phyloP scores from a whole-genome alignment of 1,140 invertebrate species.

The Mactra quadrangularis region DNA sequence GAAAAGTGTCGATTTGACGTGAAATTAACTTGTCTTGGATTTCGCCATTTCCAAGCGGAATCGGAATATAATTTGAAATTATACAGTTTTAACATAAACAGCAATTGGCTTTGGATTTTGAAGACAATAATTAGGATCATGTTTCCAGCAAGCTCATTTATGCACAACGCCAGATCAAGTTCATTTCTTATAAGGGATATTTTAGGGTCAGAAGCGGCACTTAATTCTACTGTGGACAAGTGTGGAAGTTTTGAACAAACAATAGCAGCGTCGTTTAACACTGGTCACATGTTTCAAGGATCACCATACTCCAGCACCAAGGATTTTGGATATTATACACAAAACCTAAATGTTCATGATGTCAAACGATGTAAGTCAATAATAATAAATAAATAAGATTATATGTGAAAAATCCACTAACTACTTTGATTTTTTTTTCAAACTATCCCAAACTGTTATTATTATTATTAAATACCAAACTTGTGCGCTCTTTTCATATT shows the following conservation, averaged over 20 bases:
- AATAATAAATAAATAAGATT: not conserved
- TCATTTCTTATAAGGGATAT: conserved; percentile 59
- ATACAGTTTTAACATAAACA: too few relatives aligned
- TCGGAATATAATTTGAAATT: too few relatives aligned
- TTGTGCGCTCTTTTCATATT: too few relatives aligned
- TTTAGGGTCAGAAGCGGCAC: conserved; percentile 34
- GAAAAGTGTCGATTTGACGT: too few relatives aligned
- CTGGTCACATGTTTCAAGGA: not conserved
- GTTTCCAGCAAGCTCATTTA: conserved; percentile 1
- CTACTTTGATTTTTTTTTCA: not conserved
- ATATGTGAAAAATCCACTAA: not conserved
- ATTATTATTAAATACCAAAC: too few relatives aligned
- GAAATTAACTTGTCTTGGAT: too few relatives aligned
- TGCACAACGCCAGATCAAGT: conserved; percentile 18
- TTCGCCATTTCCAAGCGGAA: too few relatives aligned
- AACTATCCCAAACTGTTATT: not conserved
- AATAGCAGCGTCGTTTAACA: not conserved
- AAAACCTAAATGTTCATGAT: conserved; percentile 8
- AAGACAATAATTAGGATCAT: too few relatives aligned
- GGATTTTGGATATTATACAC: conserved; percentile 32
- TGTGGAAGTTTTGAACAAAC: conserved; percentile 49
- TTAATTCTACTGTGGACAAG: conserved; percentile 3
- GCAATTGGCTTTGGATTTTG: too few relatives aligned
- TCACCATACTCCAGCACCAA: not conserved
- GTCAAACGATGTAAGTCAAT: conserved; percentile 42